phyloP scores from a whole-genome alignment of 2,797 vertebrate species.

The Falco cherrug region DNA sequence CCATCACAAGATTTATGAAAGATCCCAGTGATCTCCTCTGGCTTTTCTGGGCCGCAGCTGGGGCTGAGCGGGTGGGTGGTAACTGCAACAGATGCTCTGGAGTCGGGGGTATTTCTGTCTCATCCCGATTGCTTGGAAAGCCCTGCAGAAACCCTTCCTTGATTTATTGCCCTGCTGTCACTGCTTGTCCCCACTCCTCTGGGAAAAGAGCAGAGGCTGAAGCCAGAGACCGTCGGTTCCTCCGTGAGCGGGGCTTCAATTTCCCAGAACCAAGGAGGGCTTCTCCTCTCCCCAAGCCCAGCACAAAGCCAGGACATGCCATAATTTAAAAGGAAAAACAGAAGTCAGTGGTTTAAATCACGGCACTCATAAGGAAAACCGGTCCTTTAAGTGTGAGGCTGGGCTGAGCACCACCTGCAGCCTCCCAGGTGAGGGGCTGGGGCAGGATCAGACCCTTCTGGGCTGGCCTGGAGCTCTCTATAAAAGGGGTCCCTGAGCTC shows the following conservation, averaged over 20 bases:
- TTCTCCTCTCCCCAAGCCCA: neutral
- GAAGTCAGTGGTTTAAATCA: neutral
- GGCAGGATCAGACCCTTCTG: neutral
- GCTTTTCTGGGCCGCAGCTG: neutral
- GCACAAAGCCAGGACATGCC: neutral
- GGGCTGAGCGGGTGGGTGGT: neutral
- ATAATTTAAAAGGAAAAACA: neutral
- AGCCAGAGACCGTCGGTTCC: accelerated
- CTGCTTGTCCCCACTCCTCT: neutral
- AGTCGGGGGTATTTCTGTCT: neutral
- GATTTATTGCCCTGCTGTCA: neutral
- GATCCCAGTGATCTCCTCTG: accelerated
- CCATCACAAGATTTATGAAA: neutral
- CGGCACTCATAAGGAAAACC: neutral
- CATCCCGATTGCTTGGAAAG: neutral
- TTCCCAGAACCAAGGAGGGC: neutral
- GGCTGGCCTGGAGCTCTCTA: neutral
- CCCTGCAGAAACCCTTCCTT: neutral
- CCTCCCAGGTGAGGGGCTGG: neutral
- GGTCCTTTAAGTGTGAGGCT: accelerated
- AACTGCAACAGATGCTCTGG: neutral
- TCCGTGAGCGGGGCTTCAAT: accelerated
- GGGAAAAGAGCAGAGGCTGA: neutral
- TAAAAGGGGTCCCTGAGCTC: neutral
- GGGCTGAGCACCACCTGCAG: neutral